Evolutionary conservation across 2,888 invertebrate genomes (phyloP).

Genomic region (Ornithoptera alexandrae): DNA sequence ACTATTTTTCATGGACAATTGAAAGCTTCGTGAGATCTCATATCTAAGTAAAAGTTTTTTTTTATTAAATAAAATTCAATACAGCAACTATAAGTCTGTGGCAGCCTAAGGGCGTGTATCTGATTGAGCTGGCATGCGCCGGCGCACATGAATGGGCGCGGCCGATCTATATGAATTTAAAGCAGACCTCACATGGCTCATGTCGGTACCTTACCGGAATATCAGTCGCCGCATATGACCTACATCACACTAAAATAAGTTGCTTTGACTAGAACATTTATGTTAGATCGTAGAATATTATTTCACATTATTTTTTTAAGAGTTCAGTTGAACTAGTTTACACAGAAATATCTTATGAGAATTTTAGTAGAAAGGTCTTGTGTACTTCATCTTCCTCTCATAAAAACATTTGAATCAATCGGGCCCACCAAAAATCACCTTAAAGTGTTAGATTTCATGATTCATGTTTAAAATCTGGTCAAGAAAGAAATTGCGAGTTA

Average conservation of each 20-base stretch:
- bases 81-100: not conserved
- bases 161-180: constrained; percentile 65
- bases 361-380: not conserved
- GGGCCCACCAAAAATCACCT: not conserved
- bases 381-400: not conserved
- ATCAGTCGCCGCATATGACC: constrained; percentile 23
- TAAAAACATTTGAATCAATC: not conserved
- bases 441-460: not conserved
- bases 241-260: constrained; percentile 14
- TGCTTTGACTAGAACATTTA: not conserved
- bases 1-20: no score
- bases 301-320: not conserved
- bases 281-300: not conserved
- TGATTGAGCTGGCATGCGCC: constrained; percentile 13
- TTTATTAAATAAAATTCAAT: not conserved
- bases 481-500: not conserved
- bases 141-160: constrained; percentile 54
- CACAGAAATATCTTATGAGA: not conserved
- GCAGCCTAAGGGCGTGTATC: constrained; percentile 8
- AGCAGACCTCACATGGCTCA: constrained; percentile 46
- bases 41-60: not conserved
- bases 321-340: not conserved
- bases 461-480: not conserved
- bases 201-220: constrained; percentile 34
- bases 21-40: not conserved